A percentile compares a stretch with the other conserved stretches of the same genome.
These are phyloP conservation scores for Rhinogobio ventralis DNA, from an alignment of 2,797 vertebrate genomes.

Conservation along the genomic window DNA sequence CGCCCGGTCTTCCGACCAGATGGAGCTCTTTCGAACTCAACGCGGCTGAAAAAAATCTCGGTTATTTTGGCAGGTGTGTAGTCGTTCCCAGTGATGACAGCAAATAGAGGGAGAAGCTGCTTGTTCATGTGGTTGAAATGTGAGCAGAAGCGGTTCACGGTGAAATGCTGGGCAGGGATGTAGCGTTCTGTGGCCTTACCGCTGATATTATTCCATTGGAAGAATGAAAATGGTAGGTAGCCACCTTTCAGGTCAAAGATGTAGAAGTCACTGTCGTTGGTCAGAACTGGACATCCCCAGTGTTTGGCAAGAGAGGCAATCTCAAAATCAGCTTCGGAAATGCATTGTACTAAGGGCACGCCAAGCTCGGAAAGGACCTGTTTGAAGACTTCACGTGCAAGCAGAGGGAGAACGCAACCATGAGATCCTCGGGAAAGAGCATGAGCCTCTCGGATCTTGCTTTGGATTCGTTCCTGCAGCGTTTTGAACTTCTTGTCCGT, in stretches of 20 bases:
- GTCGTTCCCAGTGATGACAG: slow-evolving; percentile 90
- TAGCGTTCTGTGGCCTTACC: slow-evolving; percentile 71
- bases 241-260: slow-evolving; percentile 90
- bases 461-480: slow-evolving; percentile 81
- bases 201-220: slow-evolving; percentile 85
- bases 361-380: slow-evolving; percentile 82
- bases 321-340: slow-evolving; percentile 91
- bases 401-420: slow-evolving; percentile 84
- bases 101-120: slow-evolving; percentile 87
- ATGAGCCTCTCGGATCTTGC: slow-evolving; percentile 83
- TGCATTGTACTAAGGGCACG: slow-evolving; percentile 87
- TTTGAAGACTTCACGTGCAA: slow-evolving; percentile 84
- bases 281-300: slow-evolving; percentile 91
- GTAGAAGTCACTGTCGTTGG: slow-evolving; percentile 94
- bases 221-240: slow-evolving; percentile 85
- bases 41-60: slow-evolving; percentile 76
- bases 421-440: slow-evolving; percentile 73
- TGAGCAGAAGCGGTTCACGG: slow-evolving; percentile 77
- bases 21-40: slow-evolving; percentile 60
- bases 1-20: slow-evolving; percentile 50
- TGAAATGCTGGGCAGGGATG: slow-evolving; percentile 84
- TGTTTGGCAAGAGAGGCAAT: slow-evolving; percentile 89
- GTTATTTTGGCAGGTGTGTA: slow-evolving; percentile 74
- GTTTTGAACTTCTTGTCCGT: slow-evolving; percentile 89
- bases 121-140: slow-evolving; percentile 80